phyloP scores from a whole-genome alignment of 2,888 invertebrate genomes.

The Monochamus alternatus region DNA sequence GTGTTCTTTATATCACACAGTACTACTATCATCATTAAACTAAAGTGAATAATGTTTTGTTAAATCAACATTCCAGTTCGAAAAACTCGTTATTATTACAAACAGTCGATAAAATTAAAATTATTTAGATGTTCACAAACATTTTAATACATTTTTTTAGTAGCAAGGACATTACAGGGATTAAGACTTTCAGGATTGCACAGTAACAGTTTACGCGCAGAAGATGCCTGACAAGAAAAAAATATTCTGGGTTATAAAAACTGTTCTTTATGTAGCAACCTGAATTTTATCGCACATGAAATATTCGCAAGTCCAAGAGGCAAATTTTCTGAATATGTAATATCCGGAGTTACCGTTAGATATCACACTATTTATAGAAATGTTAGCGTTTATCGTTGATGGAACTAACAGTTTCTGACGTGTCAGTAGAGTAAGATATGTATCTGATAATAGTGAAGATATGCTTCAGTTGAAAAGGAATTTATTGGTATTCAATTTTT shows the following conservation, averaged over 20 bases:
- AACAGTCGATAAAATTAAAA: too few relatives aligned
- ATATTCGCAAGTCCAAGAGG: neutral
- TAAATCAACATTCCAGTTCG: too few relatives aligned
- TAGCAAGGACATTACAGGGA: too few relatives aligned
- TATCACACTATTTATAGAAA: conserved; percentile 14
- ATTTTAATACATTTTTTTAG: too few relatives aligned
- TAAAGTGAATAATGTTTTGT: too few relatives aligned
- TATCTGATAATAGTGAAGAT: neutral
- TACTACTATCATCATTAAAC: too few relatives aligned
- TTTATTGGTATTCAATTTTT: neutral
- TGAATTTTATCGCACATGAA: neutral
- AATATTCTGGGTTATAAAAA: neutral
- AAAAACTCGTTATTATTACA: too few relatives aligned
- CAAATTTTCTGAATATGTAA: conserved; percentile 25
- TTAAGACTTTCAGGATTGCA: too few relatives aligned
- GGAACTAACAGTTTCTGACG: neutral
- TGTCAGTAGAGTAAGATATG: neutral
- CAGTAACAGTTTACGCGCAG: too few relatives aligned
- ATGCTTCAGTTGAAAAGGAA: neutral
- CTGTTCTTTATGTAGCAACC: neutral
- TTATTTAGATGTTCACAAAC: too few relatives aligned
- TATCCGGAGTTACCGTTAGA: conserved; percentile 19
- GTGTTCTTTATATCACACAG: neutral
- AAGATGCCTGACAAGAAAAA: too few relatives aligned
- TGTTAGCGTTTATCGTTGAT: neutral